phyloP scores from a whole-genome alignment of 2,888 invertebrate species.

The Xanthorhoe spadicearia region DNA sequence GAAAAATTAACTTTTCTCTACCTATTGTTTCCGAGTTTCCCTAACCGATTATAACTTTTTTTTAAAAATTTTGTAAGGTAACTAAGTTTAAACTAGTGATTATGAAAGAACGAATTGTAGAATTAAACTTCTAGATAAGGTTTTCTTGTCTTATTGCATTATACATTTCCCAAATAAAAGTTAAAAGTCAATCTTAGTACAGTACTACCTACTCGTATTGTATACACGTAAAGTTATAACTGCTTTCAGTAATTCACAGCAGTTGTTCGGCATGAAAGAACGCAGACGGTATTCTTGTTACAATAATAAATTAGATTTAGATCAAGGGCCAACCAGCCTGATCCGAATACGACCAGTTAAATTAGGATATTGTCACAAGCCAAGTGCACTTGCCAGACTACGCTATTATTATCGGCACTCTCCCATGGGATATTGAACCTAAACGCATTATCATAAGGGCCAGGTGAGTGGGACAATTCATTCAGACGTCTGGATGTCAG shows the following conservation, averaged over 20 bases:
- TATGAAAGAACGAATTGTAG: too few species aligned
- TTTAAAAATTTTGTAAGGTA: too few species aligned
- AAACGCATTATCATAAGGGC: constrained; percentile 44
- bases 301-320: constrained; percentile 63
- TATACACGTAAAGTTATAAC: too few species aligned
- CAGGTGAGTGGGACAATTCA: constrained; percentile 42
- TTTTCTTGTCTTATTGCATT: too few species aligned
- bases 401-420: constrained; percentile 67
- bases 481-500: constrained; percentile 48
- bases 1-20: too few species aligned
- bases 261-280: constrained; percentile 31
- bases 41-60: too few species aligned
- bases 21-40: too few species aligned
- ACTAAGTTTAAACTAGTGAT: too few species aligned
- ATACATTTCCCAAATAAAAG: too few species aligned
- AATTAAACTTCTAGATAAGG: too few species aligned
- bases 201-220: background rate
- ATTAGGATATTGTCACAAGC: constrained; percentile 74
- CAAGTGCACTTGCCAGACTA: constrained; percentile 75
- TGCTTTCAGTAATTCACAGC: constrained; percentile 2
- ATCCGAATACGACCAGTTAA: constrained; percentile 66
- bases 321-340: constrained; percentile 71
- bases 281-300: constrained; percentile 47
- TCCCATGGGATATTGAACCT: constrained; percentile 56
- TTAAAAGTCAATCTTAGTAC: background rate